Conservation (phyloP, 1,140 invertebrate genomes). For the Drosophila albomicans region DNA sequence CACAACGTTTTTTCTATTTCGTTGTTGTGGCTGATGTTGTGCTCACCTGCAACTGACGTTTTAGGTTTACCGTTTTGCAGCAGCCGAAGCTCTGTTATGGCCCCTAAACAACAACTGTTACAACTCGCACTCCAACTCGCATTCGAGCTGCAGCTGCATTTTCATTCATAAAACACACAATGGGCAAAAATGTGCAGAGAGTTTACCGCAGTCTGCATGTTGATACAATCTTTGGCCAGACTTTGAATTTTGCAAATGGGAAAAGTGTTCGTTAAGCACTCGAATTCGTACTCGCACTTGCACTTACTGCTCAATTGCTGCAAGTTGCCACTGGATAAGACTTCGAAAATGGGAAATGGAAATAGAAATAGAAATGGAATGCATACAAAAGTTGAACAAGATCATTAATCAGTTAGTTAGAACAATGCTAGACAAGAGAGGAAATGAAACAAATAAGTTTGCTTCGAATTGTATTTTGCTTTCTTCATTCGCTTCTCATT, state of each 20-base stretch:
- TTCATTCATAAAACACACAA: conserved; percentile 60
- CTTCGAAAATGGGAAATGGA: background rate
- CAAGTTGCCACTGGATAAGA: background rate
- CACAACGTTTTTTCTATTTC: conserved; percentile 37
- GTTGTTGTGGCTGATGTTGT: conserved; percentile 45
- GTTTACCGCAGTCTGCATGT: conserved; percentile 7
- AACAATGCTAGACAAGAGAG: background rate
- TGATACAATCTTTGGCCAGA: conserved; percentile 31
- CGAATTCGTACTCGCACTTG: background rate
- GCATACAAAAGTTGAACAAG: background rate
- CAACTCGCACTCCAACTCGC: background rate
- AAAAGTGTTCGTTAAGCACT: conserved; percentile 18
- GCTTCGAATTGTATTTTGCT: too few relatives aligned
- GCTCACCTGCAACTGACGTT: conserved; percentile 76
- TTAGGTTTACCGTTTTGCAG: conserved; percentile 49
- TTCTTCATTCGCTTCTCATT: too few relatives aligned
- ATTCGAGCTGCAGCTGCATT: conserved; percentile 3
- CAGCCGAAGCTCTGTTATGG: conserved; percentile 62
- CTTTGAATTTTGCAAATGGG: conserved; percentile 9
- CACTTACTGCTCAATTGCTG: background rate
- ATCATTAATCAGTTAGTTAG: conserved; percentile 20
- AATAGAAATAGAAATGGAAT: conserved; percentile 9
- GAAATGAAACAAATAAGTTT: background rate
- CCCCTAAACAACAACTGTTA: conserved; percentile 11
- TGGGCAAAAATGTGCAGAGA: conserved; percentile 16